These are phyloP conservation scores for Zaprionus capensis DNA, from an alignment of 1,140 invertebrate genomes.

Conservation along the genomic window DNA sequence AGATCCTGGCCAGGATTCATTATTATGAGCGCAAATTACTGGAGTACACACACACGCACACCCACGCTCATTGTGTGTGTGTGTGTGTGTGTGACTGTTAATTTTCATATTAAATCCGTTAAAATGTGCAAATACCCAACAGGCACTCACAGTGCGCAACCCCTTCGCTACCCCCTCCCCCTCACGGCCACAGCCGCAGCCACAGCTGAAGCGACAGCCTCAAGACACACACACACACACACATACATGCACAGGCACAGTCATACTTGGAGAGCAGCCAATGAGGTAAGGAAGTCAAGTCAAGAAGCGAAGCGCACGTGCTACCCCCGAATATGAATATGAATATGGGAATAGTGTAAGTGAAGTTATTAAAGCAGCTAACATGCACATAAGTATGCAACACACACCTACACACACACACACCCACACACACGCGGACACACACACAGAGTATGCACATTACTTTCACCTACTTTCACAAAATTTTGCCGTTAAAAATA, in stretches of 20 bases:
- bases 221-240: conserved; percentile 6
- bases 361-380: conserved; percentile 77
- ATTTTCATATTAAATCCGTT: conserved; percentile 83
- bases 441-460: conserved; percentile 58
- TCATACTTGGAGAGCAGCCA: conserved; percentile 19
- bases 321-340: conserved; percentile 49
- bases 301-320: conserved; percentile 38
- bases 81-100: conserved; percentile 64
- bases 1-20: conserved; percentile 61
- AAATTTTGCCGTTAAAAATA: conserved; percentile 60
- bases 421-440: conserved; percentile 24
- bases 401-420: conserved; percentile 36
- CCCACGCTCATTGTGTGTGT: conserved; percentile 9
- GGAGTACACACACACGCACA: conserved; percentile 47
- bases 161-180: not conserved
- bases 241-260: conserved; percentile 16
- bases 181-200: conserved; percentile 15
- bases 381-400: conserved; percentile 37
- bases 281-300: conserved; percentile 50
- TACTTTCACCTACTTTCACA: conserved; percentile 68
- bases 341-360: conserved; percentile 71
- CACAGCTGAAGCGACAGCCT: conserved; percentile 20
- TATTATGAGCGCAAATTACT: conserved; percentile 77
- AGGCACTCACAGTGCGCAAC: conserved; percentile 56
- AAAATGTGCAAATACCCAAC: conserved; percentile 80